A percentile compares a stretch with the other conserved stretches of the same genome.
phyloP scores from a whole-genome alignment of 2,113 vertebrate genomes.

The Heterochromis multidens region DNA sequence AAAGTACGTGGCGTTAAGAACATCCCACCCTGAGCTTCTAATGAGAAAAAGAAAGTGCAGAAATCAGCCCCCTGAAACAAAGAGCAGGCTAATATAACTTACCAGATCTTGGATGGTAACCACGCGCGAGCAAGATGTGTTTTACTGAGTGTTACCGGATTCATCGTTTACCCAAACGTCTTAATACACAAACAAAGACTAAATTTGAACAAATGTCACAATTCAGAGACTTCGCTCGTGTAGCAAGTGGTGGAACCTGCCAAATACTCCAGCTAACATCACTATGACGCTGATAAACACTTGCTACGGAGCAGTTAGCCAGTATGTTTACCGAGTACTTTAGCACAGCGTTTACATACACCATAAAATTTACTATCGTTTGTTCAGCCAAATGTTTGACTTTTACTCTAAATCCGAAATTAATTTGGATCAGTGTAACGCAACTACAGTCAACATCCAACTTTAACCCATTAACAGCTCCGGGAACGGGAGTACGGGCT shows the following conservation, averaged over 20 bases:
- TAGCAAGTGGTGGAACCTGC: neutral
- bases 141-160: neutral
- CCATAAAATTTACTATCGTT: rapidly evolving
- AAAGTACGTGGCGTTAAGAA: neutral
- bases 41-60: neutral
- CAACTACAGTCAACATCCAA: neutral
- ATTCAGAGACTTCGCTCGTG: neutral
- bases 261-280: slow-evolving; percentile 17
- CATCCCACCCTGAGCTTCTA: neutral
- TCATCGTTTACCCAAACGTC: neutral
- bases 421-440: rapidly evolving
- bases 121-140: neutral
- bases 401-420: rapidly evolving
- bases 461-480: neutral
- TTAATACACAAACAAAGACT: neutral
- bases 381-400: rapidly evolving
- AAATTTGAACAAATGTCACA: rapidly evolving
- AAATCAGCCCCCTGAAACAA: slow-evolving; percentile 40
- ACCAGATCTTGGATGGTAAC: neutral
- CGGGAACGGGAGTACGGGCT: neutral
- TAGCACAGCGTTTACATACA: neutral
- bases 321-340: neutral
- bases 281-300: slow-evolving; percentile 41
- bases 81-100: slow-evolving; percentile 27
- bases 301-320: neutral